These are phyloP conservation scores for Synanthedon vespiformis DNA, from an alignment of 2,888 invertebrate genomes.

Conservation along the genomic window DNA sequence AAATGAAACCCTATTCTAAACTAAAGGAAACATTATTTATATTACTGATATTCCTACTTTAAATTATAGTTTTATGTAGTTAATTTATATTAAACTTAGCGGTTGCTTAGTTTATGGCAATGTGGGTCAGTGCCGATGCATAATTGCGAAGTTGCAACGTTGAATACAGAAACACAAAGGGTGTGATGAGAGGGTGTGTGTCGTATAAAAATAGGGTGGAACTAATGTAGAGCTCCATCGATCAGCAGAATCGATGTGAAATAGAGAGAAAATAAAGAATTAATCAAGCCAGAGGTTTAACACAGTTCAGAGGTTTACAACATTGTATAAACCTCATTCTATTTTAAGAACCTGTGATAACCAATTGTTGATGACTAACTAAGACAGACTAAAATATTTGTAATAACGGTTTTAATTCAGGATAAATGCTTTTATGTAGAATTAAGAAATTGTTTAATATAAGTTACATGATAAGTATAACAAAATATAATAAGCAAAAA, in stretches of 20 bases:
- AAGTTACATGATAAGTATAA: no score
- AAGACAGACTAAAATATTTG: no score
- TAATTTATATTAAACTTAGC: constrained; percentile 6
- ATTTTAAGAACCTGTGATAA: not conserved
- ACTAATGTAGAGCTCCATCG: not conserved
- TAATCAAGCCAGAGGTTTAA: not conserved
- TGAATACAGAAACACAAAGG: constrained; percentile 37
- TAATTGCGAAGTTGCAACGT: constrained; percentile 27
- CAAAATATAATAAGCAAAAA: no score
- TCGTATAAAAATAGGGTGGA: constrained; percentile 21
- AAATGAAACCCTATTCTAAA: no score
- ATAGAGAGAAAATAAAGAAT: not conserved
- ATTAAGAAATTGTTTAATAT: no score
- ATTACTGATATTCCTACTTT: no score
- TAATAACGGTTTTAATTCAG: no score
- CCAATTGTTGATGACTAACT: no score
- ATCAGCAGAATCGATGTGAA: not conserved
- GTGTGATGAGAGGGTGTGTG: constrained; percentile 36
- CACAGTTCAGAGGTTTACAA: not conserved
- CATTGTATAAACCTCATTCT: not conserved
- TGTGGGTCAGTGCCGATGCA: constrained; percentile 51
- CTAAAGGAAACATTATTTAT: no score
- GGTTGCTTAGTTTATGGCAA: constrained; percentile 30
- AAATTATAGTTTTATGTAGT: no score
- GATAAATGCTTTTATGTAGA: no score